Percentiles rank a stretch among this genome's conserved stretches.
Evolutionary conservation across 2,113 vertebrate genomes (phyloP).

Genomic region (Odocoileus hemionus): DNA sequence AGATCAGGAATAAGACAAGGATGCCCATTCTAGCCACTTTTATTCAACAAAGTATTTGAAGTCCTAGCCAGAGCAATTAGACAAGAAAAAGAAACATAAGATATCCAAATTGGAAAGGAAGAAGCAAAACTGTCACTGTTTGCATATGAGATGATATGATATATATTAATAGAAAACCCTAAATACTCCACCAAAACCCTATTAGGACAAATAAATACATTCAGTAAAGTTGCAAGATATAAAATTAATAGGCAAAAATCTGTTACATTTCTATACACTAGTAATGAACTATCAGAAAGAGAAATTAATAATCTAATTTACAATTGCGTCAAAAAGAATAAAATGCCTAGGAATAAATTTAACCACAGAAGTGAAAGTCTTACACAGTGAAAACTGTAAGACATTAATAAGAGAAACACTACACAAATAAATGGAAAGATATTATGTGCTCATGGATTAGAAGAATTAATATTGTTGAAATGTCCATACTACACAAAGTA

Average conservation of each 20-base stretch:
- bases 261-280: not conserved
- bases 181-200: not conserved
- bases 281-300: not conserved
- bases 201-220: not conserved
- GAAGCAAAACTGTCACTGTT: not conserved
- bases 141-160: not conserved
- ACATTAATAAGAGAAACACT: not conserved
- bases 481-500: not conserved
- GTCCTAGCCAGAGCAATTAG: not conserved
- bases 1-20: not conserved
- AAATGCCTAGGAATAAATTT: not conserved
- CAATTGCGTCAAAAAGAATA: not conserved
- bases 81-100: not conserved
- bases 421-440: not conserved
- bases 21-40: not conserved
- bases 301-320: not conserved
- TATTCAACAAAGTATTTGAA: not conserved
- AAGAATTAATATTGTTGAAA: not conserved
- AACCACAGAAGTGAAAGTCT: not conserved
- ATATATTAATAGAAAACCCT: not conserved
- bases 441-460: not conserved
- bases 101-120: not conserved
- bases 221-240: not conserved
- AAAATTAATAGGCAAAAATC: not conserved
- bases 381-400: not conserved